Evolutionary conservation across 2,113 vertebrate genomes (phyloP).

Genomic region (Cygnus buccinator): DNA sequence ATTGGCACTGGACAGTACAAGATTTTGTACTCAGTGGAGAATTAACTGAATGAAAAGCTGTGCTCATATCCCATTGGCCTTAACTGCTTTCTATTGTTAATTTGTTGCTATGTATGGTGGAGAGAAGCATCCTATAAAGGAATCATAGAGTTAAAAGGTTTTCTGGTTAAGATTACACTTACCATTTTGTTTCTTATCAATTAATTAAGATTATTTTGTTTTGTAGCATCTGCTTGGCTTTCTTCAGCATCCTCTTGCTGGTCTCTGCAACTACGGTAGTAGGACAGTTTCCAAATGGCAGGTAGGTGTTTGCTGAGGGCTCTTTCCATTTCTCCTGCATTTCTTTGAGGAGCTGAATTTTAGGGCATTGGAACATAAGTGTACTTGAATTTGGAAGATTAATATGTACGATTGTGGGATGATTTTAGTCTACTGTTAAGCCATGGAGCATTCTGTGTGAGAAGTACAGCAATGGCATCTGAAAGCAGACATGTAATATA

Average conservation of each 20-base stretch:
- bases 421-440: background rate
- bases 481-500: background rate
- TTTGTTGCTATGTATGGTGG: background rate
- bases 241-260: slow-evolving; percentile 86
- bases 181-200: background rate
- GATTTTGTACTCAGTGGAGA: background rate
- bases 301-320: slow-evolving; percentile 69
- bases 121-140: background rate
- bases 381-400: background rate
- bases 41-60: background rate
- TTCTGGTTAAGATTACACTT: background rate
- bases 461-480: background rate
- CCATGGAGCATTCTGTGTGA: background rate
- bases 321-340: background rate
- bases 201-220: slow-evolving; percentile 48
- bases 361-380: background rate
- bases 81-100: background rate
- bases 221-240: slow-evolving; percentile 83
- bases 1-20: background rate
- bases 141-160: background rate
- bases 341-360: background rate
- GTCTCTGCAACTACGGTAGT: slow-evolving; percentile 84
- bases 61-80: background rate
- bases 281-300: slow-evolving; percentile 86
- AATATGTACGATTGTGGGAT: background rate